These are phyloP conservation scores for Oplegnathus fasciatus DNA, from an alignment of 2,113 vertebrate genomes.

Conservation along the genomic window DNA sequence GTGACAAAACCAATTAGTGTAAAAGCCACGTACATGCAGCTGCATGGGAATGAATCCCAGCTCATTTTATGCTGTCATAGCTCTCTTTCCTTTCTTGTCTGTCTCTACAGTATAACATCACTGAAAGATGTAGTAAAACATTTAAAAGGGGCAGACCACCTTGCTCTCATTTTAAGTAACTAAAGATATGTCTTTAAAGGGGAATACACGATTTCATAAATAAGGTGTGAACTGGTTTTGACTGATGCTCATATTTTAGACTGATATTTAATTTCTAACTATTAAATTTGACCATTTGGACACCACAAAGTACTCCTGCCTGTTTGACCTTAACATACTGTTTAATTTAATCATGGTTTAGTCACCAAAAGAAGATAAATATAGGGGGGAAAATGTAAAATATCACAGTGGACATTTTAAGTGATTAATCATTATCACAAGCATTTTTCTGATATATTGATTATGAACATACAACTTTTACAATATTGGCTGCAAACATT, in stretches of 20 bases:
- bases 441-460: background rate
- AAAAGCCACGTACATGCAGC: conserved; percentile 56
- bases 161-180: conserved; percentile 15
- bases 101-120: conserved; percentile 29
- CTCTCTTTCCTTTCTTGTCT: conserved; percentile 26
- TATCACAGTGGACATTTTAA: background rate
- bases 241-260: conserved; percentile 25
- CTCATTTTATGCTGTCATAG: conserved; percentile 41
- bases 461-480: background rate
- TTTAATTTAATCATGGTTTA: background rate
- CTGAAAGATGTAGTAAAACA: conserved; percentile 39
- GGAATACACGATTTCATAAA: background rate
- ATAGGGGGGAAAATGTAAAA: background rate
- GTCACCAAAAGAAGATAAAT: background rate
- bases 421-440: too few species aligned
- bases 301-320: background rate
- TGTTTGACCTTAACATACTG: background rate
- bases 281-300: background rate
- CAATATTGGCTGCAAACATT: background rate
- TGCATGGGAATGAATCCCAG: conserved; percentile 56
- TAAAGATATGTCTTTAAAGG: conserved; percentile 18
- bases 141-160: conserved; percentile 4
- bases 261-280: background rate
- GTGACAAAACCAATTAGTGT: conserved; percentile 72
- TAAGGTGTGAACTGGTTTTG: background rate